Evolutionary conservation across 2,113 vertebrate genomes (phyloP), one percentile per base, ranked within the genome.

Genomic region (Otus sunia): DNA sequence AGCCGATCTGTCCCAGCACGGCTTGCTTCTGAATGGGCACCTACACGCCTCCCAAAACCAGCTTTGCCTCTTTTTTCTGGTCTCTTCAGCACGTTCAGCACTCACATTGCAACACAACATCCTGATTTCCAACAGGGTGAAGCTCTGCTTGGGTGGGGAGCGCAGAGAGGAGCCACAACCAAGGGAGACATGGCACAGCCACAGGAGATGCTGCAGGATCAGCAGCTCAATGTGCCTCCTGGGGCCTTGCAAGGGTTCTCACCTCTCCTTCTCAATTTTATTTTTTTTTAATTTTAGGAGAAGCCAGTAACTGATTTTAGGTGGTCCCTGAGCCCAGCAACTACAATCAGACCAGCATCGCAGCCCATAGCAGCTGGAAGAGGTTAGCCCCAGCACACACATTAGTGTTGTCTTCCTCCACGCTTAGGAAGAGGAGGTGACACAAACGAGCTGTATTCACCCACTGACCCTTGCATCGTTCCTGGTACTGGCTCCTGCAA

Each of bases 141-240:
- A 82, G 62, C 27, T 83, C 41, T 45, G 41, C 43, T 63, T 19
- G 67, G 66, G 2, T 41, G 58, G 86, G n/a, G 71, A 21, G 43
- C 0, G 2, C 2, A 5, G 76, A 58, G 79, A 60, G 83, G 66
- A 86, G 12, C 11, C 37, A 20, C 17, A 19, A 4, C 27, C 58
- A 3, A 2, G 8, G 67, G 49, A 43, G 43, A 26, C 0, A 0
- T 3, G 22, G 41, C 47, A 2, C 0, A 11, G 78, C 32, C 32
- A 3, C 0, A 3, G 93, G 52, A 68, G 49, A 25, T 2, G 29
- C 88, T 39, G 73, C 71, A 26, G 69, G 34, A 36, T 17, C 67
- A 30, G 73, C 39, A 45, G 60, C 63, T 50, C 63, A 55, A 2
- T 1, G 14, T 19, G 30, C 26, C 55, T 59, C 36, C 41, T 0